Evolutionary conservation across 2,113 vertebrate genomes (phyloP).

Genomic region (Pogonocichla stellata): DNA sequence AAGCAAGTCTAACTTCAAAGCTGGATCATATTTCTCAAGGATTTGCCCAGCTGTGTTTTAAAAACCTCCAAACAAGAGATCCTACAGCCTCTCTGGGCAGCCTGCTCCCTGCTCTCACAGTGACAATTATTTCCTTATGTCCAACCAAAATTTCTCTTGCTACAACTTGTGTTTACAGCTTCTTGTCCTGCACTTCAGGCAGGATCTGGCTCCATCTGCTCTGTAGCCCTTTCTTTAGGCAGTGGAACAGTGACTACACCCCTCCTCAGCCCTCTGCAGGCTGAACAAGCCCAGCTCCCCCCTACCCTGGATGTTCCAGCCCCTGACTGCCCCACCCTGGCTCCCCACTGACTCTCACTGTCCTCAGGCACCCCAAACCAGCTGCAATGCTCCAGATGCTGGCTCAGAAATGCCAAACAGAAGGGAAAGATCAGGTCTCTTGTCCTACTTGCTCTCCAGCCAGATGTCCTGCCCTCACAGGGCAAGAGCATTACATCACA

Average conservation of each 20-base stretch:
- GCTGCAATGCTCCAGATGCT: neutral
- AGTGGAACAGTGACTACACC: neutral
- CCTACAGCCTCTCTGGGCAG: neutral
- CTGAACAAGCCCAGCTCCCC: neutral
- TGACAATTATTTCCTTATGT: neutral
- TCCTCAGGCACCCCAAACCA: neutral
- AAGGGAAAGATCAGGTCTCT: neutral
- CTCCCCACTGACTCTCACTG: neutral
- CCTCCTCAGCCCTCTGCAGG: neutral
- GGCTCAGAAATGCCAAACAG: neutral
- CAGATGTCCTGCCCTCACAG: neutral
- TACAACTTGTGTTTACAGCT: neutral
- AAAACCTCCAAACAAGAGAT: neutral
- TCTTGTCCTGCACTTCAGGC: neutral
- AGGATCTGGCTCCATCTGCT: neutral
- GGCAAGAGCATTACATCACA: neutral
- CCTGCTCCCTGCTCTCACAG: neutral
- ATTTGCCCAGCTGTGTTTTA: neutral
- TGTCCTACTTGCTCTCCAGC: neutral
- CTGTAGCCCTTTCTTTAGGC: neutral
- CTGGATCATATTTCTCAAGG: neutral
- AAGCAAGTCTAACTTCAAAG: neutral
- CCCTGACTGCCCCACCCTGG: neutral
- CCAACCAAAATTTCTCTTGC: neutral
- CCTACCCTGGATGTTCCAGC: accelerated